Base-by-base conservation (phyloP, 2,888 invertebrate genomes). In the Gari tellinella region DNA sequence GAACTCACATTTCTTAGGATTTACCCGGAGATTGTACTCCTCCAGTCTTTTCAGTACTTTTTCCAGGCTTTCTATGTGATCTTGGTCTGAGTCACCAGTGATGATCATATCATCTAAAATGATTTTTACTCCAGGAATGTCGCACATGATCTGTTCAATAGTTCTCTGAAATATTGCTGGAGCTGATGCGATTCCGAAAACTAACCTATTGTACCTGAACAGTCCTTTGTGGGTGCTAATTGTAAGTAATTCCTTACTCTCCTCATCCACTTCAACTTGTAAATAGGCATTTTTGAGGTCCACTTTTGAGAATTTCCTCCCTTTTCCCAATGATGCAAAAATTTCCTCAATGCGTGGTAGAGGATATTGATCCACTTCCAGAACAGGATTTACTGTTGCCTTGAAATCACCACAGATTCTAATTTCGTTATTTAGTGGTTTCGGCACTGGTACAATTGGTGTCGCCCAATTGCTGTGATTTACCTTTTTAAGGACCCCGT, bases 311-410 rank as follows among this genome's bases (percentile, higher is more conserved):
- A 79, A 84, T 51, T 63, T 37, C 31, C 64, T 62, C 8, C 83
- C 77, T 37, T 69, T 73, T 1, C 65, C 40, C 8, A 85, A 23
- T 3, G 65, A 58, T 0, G 80, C 74, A 49, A 86, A 85, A 89
- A 85, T 74, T 78, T 68, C 83, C 51, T 82, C 75, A 64, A 73
- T 75, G 62, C 66, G 72, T 65, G 80, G 82, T 48, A 89, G 62
- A 57, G 77, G 81, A 63, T 85, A 79, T 46, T 87, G 82, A 19
- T 88, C 86, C 23, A 87, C 72, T 41, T 84, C 72, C 26, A 90
- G 45, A 17, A 76, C 72, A 7, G 77, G 84, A 56, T 86, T 86
- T 0, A 87, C 41, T 0, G 86, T 81, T 1, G 81, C 80, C 17
- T 83, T 83, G 53, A 77, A 86, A 52, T 88, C 86, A 4, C 84